phyloP scores from a whole-genome alignment of 2,113 vertebrate species.

The Aix galericulata region DNA sequence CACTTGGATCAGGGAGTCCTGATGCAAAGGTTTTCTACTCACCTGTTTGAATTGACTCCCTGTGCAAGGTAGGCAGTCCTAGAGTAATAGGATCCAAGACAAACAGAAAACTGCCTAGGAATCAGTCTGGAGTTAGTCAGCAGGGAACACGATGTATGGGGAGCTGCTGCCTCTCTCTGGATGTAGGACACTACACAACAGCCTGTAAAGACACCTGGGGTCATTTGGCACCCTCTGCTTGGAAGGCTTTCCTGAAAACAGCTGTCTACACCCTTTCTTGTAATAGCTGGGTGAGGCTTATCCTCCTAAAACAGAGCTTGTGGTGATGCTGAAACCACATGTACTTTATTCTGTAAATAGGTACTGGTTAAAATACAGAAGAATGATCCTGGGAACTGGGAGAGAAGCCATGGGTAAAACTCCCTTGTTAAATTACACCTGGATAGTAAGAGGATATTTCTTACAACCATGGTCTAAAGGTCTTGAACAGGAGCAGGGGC shows the following conservation, averaged over 20 bases:
- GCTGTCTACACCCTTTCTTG: not conserved
- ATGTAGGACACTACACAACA: not conserved
- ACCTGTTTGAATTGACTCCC: not conserved
- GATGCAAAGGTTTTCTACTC: not conserved
- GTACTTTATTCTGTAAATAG: not conserved
- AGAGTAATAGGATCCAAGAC: not conserved
- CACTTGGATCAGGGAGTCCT: not conserved
- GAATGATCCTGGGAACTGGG: not conserved
- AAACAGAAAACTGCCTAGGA: not conserved
- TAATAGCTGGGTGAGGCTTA: not conserved
- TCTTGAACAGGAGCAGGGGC: not conserved
- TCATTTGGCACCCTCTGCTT: not conserved
- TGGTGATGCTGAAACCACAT: not conserved
- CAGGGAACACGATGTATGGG: not conserved
- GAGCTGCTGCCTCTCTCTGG: constrained; percentile 51
- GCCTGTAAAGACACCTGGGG: not conserved
- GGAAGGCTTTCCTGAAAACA: not conserved
- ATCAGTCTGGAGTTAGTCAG: not conserved
- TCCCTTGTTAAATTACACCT: not conserved
- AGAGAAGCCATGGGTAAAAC: not conserved
- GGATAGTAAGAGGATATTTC: not conserved
- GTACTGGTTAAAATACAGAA: not conserved
- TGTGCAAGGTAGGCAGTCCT: not conserved
- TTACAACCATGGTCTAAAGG: not conserved
- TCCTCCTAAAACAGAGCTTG: not conserved